A percentile compares a stretch with the other conserved stretches of the same genome.
These are phyloP conservation scores for Etheostoma cragini DNA, from an alignment of 2,113 vertebrate genomes.

Conservation along the genomic window DNA sequence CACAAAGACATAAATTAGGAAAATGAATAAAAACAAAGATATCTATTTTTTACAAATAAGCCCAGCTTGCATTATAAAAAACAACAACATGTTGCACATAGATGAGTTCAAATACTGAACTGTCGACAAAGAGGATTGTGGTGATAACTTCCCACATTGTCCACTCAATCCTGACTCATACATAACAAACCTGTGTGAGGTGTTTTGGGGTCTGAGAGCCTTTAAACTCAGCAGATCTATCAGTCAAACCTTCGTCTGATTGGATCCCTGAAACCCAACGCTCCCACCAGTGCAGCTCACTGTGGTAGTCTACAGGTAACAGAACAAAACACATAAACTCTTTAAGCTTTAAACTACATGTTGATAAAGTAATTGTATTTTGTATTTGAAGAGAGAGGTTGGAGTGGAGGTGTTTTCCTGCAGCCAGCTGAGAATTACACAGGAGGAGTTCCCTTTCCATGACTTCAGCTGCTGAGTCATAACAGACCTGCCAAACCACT, in stretches of 20 bases:
- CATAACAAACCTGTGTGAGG: too few relatives aligned
- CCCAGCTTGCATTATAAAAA: neutral
- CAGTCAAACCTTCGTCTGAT: neutral
- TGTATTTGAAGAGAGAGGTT: neutral
- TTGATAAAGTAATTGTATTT: neutral
- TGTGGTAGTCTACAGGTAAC: neutral
- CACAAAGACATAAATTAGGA: neutral
- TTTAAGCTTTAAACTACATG: too few relatives aligned
- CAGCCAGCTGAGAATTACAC: neutral
- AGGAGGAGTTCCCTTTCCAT: constrained; percentile 47
- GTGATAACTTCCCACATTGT: neutral
- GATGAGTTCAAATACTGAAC: neutral
- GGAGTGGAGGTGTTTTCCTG: constrained; percentile 15
- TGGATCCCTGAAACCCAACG: neutral
- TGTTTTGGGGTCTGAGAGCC: neutral
- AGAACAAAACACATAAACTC: neutral
- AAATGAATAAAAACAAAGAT: neutral
- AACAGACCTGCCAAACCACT: constrained; percentile 4
- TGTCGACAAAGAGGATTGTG: neutral
- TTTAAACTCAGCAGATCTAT: neutral
- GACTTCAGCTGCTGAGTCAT: constrained; percentile 55
- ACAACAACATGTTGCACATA: neutral
- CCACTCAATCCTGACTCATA: neutral
- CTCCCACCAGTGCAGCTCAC: neutral
- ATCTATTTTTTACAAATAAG: neutral